Percentiles rank a stretch among this genome's conserved stretches.
phyloP scores from a whole-genome alignment of 1,140 invertebrate genomes.

The Ooceraea biroi region DNA sequence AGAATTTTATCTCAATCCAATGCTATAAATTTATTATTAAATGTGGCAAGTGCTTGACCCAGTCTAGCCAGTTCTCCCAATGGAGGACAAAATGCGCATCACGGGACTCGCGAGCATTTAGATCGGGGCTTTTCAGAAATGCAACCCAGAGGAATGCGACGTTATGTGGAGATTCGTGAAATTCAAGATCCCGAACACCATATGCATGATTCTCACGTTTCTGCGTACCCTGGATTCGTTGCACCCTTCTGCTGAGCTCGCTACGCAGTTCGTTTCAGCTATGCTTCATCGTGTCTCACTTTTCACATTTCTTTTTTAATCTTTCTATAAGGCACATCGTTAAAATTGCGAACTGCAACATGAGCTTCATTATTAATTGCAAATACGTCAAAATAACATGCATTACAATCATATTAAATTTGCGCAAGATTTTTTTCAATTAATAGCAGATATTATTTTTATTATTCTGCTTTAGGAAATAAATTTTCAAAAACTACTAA shows the following conservation, averaged over 20 bases:
- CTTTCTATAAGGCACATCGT: too few relatives aligned
- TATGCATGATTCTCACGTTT: constrained; percentile 57
- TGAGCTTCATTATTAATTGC: not conserved
- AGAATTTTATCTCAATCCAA: not conserved
- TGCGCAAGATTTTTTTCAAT: too few relatives aligned
- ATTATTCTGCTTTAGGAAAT: too few relatives aligned
- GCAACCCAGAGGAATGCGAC: constrained; percentile 47
- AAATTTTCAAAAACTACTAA: too few relatives aligned
- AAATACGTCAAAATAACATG: too few relatives aligned
- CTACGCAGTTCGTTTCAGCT: constrained; percentile 33
- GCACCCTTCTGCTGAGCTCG: not conserved
- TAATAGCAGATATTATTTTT: too few relatives aligned
- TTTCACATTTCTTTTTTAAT: constrained; percentile 1
- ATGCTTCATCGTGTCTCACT: not conserved
- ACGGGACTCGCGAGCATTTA: constrained; percentile 33
- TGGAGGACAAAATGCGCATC: constrained; percentile 42
- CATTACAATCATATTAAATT: too few relatives aligned
- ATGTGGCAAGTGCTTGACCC: not conserved
- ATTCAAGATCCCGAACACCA: constrained; percentile 52
- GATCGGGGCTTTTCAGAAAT: constrained; percentile 51
- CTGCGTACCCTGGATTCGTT: constrained; percentile 6
- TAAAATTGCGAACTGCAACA: not conserved
- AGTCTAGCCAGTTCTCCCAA: constrained; percentile 16
- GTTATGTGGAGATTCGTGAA: constrained; percentile 47
- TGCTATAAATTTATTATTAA: constrained; percentile 42